These are phyloP conservation scores for Thalassarche chlororhynchos DNA, from an alignment of 2,113 vertebrate species.

Conservation along the genomic window DNA sequence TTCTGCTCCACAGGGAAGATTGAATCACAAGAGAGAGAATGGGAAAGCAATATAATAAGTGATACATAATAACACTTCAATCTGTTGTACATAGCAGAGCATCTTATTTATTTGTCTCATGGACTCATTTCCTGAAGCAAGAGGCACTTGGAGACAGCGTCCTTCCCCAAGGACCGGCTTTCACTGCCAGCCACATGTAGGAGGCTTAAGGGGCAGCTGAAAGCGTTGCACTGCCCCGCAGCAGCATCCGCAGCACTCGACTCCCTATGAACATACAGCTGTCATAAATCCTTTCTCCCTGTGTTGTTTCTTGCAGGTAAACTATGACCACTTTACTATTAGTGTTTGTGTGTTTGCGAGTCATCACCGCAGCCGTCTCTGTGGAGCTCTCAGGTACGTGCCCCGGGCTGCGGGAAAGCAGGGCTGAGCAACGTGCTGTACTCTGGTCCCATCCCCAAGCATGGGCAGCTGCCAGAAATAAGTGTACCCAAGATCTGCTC, in stretches of 20 bases:
- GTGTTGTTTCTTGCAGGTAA: constrained; percentile 80
- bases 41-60: not conserved
- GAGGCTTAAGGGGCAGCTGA: not conserved
- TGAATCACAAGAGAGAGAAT: not conserved
- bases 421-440: not conserved
- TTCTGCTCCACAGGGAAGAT: not conserved
- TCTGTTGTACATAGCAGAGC: not conserved
- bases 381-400: constrained; percentile 79
- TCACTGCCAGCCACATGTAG: not conserved
- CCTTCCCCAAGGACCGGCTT: not conserved
- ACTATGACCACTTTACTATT: constrained; percentile 87
- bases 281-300: not conserved
- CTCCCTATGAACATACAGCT: not conserved
- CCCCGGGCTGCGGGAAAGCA: not conserved
- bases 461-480: not conserved
- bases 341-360: constrained; percentile 79
- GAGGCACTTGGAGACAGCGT: not conserved
- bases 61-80: not conserved
- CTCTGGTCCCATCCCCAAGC: not conserved
- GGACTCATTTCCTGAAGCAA: not conserved
- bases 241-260: not conserved
- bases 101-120: not conserved
- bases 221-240: not conserved
- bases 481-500: not conserved
- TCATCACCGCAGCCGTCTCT: constrained; percentile 74